These are phyloP conservation scores for Acrocephalus scirpaceus DNA, from an alignment of 2,797 vertebrate genomes.

Conservation along the genomic window DNA sequence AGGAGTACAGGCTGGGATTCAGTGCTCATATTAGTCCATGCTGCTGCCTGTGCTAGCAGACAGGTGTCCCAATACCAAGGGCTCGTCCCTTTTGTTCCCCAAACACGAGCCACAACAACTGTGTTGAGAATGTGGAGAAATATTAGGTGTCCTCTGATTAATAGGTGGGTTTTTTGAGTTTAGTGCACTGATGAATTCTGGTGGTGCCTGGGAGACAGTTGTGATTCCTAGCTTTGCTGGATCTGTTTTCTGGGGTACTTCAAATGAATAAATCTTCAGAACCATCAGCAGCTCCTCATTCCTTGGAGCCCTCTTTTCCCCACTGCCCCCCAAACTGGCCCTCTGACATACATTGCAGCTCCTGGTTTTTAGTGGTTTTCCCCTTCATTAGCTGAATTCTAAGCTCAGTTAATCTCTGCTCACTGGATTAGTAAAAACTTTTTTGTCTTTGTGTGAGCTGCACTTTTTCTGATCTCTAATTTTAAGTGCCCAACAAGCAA, in stretches of 20 bases:
- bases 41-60: neutral
- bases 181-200: neutral
- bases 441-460: neutral
- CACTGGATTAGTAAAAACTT: neutral
- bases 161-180: neutral
- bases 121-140: neutral
- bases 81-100: neutral
- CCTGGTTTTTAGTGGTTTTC: neutral
- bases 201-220: neutral
- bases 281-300: neutral
- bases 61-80: neutral
- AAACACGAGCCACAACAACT: neutral
- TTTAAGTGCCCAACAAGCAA: neutral
- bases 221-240: neutral
- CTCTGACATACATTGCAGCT: neutral
- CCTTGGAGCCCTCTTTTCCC: neutral
- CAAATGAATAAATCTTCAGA: neutral
- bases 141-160: neutral
- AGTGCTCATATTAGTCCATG: neutral
- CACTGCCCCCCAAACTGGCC: neutral
- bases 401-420: neutral
- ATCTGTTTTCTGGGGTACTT: neutral
- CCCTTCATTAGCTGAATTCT: neutral
- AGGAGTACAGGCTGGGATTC: neutral
- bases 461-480: neutral